These are phyloP conservation scores for Caenorhabditis brenneri DNA, from an alignment of 1,140 invertebrate species.

Conservation along the genomic window DNA sequence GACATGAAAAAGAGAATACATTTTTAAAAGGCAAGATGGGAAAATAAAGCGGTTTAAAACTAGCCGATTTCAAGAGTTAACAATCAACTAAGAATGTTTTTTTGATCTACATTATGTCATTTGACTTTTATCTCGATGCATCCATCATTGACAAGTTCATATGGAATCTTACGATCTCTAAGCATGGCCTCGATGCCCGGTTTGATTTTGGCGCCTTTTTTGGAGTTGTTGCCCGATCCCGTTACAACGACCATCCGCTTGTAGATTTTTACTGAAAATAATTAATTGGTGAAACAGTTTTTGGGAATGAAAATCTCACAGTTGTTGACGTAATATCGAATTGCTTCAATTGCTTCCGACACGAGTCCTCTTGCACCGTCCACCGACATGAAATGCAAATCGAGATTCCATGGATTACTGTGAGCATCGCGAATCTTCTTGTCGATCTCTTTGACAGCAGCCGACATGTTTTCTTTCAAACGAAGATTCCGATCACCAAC, in stretches of 20 bases:
- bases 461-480: neutral
- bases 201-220: neutral
- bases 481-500: neutral
- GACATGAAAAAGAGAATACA: no score
- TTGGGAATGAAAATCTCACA: no score
- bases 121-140: neutral
- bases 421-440: neutral
- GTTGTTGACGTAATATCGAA: neutral
- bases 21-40: no score
- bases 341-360: neutral
- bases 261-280: neutral
- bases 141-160: neutral
- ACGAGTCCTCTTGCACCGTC: neutral
- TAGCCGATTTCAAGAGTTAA: no score
- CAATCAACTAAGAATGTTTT: no score
- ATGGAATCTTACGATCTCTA: neutral
- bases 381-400: slow-evolving; percentile 22
- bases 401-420: slow-evolving; percentile 7
- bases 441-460: neutral
- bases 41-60: no score
- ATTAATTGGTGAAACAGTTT: no score
- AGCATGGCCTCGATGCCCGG: neutral
- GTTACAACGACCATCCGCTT: neutral
- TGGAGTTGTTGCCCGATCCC: neutral
- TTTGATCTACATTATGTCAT: neutral